Conservation (phyloP, 2,888 invertebrate species). For the Neoscelio sp. region DNA sequence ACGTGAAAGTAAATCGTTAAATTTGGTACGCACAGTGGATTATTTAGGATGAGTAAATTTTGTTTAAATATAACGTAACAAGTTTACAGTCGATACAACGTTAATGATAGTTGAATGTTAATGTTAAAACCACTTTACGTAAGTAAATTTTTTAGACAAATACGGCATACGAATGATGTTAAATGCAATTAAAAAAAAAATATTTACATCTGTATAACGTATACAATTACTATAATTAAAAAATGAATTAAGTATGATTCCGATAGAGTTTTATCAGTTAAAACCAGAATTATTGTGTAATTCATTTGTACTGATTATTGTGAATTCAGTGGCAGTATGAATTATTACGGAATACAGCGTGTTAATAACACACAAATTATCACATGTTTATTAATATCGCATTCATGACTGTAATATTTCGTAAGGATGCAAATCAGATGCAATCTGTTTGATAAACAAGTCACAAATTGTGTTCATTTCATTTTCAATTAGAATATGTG, state of each 20-base stretch:
- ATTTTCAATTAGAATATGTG: slow-evolving; percentile 34
- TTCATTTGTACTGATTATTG: slow-evolving; percentile 22
- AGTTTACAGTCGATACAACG: too few species aligned
- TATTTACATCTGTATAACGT: too few species aligned
- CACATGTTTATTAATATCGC: slow-evolving; percentile 45
- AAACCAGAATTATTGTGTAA: slow-evolving; percentile 26
- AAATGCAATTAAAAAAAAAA: too few species aligned
- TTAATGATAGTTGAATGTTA: too few species aligned
- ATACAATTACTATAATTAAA: too few species aligned
- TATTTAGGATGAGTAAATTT: too few species aligned
- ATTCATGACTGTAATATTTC: slow-evolving; percentile 31
- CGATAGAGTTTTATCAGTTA: slow-evolving; percentile 17
- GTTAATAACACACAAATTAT: slow-evolving; percentile 39
- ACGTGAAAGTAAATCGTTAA: too few species aligned
- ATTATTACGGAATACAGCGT: slow-evolving; percentile 3
- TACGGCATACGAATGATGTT: too few species aligned
- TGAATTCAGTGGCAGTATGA: neutral
- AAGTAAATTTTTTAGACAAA: too few species aligned
- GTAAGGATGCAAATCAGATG: slow-evolving; percentile 40
- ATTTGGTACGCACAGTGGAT: too few species aligned
- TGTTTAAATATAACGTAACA: too few species aligned
- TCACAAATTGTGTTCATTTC: slow-evolving; percentile 41
- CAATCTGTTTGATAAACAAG: slow-evolving; percentile 37
- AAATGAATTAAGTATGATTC: slow-evolving; percentile 6
- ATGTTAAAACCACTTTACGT: too few species aligned